Base-by-base conservation (phyloP, 2,113 vertebrate species). In the Elephantulus edwardii region DNA sequence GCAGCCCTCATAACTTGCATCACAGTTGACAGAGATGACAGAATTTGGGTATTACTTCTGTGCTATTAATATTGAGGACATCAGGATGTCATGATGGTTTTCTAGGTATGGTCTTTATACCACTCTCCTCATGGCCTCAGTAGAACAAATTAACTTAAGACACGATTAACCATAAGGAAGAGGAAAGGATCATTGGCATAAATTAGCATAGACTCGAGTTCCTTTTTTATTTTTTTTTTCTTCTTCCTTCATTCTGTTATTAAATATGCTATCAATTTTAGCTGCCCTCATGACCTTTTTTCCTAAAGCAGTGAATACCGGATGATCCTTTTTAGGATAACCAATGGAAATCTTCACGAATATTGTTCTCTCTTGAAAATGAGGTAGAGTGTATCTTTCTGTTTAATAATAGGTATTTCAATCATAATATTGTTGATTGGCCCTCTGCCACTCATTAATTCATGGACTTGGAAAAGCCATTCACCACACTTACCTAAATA, bases 131-230 rank as follows among this genome's bases (percentile, higher is more conserved):
- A 66, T 52, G 56, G 22, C n/a, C 54, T 89, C n/a, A 82, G 72
- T 40, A 78, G 72, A 86, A 70, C 42, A 91, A 91, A 76, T 33
- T 76, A 44, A 90, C 76, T 92, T 94, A 83, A n/a, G 64, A 75
- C 5, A 70, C 60, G 26, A 76, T 33, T 0, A 2, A 79, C 75
- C 48, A 74, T 76, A 89, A 33, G 68, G 56, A 54, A 74, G 38
- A 85, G 17, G 56, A 33, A 14, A 92, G 28, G 48, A 90, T 16
- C 22, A 70, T 4, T 66, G 76, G 50, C 75, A 35, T 60, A 66
- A 81, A 66, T 91, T 81, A 70, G 8, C 42, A 20, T 52, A 35
- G 20, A 78, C 44, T 70, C 40, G 85, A 40, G 56, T 66, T 89
- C 6, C 33, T 66, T 62, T 62, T 81, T 52, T 62, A 33, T 62